Evolutionary conservation across 2,797 vertebrate genomes (phyloP).

Genomic region (Pogoniulus pusillus): DNA sequence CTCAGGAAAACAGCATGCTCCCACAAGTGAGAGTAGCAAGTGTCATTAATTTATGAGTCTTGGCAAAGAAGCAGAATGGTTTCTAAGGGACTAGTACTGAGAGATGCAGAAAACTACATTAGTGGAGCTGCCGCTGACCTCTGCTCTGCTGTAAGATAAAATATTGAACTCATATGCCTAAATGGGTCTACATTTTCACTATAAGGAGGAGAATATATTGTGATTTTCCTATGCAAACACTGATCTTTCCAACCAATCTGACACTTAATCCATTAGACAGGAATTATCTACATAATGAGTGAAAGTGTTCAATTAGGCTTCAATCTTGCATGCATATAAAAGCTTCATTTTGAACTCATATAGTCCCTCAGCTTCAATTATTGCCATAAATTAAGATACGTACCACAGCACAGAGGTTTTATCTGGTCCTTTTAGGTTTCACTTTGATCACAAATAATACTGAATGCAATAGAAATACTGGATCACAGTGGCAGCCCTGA

Average conservation of each 20-base stretch:
- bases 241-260: not conserved
- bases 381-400: not conserved
- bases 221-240: not conserved
- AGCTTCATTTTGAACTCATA: not conserved
- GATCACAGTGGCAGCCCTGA: not conserved
- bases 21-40: not conserved
- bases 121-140: not conserved
- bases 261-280: not conserved
- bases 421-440: not conserved
- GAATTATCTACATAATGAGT: not conserved
- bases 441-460: not conserved
- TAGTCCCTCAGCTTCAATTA: not conserved
- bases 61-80: not conserved
- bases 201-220: not conserved
- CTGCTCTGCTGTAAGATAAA: constrained; percentile 15
- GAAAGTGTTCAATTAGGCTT: not conserved
- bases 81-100: not conserved
- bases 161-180: not conserved
- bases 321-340: not conserved
- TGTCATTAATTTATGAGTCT: constrained; percentile 38
- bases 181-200: not conserved
- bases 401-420: not conserved
- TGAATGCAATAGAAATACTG: not conserved
- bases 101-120: constrained; percentile 16
- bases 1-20: not conserved